phyloP scores from a whole-genome alignment of 2,113 vertebrate species.

The Rattus rattus region DNA sequence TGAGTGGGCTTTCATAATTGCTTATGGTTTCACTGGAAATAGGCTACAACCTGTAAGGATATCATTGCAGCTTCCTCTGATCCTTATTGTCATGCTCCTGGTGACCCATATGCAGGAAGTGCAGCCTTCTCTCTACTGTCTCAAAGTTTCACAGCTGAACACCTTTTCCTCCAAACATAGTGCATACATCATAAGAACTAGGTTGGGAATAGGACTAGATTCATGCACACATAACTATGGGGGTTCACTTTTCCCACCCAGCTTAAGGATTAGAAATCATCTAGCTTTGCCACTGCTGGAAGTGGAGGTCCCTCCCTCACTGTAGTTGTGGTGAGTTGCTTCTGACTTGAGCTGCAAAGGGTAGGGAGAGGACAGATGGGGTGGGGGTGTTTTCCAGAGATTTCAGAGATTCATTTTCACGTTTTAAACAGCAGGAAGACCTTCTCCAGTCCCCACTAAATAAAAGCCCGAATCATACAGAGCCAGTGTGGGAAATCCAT shows the following conservation, averaged over 20 bases:
- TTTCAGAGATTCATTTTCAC: background rate
- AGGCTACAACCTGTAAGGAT: background rate
- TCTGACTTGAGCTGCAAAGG: background rate
- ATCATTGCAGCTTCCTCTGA: background rate
- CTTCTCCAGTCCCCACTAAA: background rate
- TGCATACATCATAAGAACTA: background rate
- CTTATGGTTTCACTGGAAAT: background rate
- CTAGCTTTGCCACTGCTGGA: background rate
- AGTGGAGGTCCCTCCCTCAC: background rate
- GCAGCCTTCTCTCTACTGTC: background rate
- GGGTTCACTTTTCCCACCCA: background rate
- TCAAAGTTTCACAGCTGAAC: background rate
- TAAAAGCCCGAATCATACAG: background rate
- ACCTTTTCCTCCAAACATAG: background rate
- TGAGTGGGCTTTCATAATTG: background rate
- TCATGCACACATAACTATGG: background rate
- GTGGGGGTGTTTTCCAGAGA: background rate
- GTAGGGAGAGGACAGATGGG: background rate
- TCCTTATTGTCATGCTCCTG: background rate
- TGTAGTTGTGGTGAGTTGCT: background rate
- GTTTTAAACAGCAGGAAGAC: background rate
- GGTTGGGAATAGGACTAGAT: background rate
- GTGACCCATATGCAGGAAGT: background rate
- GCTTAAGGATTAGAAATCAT: background rate
- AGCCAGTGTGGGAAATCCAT: conserved; percentile 16